Evolutionary conservation across 2,113 vertebrate genomes (phyloP).

Genomic region (Gadus chalcogrammus): DNA sequence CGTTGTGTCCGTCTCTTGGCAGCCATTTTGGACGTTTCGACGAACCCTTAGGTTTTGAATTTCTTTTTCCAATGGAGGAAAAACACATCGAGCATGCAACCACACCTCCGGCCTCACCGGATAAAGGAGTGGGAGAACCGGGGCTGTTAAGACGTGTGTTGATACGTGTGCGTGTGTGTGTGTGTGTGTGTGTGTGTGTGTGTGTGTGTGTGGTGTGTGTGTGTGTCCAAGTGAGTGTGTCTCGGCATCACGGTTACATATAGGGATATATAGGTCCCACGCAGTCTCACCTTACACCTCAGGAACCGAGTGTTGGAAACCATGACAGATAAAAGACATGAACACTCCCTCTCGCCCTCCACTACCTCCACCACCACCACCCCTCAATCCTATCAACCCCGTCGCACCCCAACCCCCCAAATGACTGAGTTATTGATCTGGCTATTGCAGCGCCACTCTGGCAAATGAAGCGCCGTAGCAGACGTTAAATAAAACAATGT

Average conservation of each 20-base stretch:
- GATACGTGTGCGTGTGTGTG: too few relatives aligned
- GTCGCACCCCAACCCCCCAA: constrained; percentile 5
- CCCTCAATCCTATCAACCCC: constrained; percentile 21
- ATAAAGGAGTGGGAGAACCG: too few relatives aligned
- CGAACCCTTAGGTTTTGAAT: too few relatives aligned
- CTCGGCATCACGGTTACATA: constrained; percentile 17
- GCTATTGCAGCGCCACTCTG: constrained; percentile 46
- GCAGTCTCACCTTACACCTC: constrained; percentile 49
- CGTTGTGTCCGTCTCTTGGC: too few relatives aligned
- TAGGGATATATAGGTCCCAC: constrained; percentile 15
- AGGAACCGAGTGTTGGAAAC: constrained; percentile 56
- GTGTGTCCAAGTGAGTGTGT: too few relatives aligned
- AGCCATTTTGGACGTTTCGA: too few relatives aligned
- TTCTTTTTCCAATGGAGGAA: too few relatives aligned
- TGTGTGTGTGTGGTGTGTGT: too few relatives aligned
- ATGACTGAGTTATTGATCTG: constrained; percentile 44
- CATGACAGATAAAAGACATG: constrained; percentile 52
- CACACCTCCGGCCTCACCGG: too few relatives aligned
- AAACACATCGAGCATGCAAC: too few relatives aligned
- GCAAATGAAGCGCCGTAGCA: constrained; percentile 46
- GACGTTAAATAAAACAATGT: constrained; percentile 65
- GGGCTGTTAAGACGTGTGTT: too few relatives aligned
- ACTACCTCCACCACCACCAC: constrained; percentile 20
- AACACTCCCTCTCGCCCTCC: constrained; percentile 41
- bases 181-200: too few relatives aligned